A percentile compares a stretch with the other conserved stretches of the same genome.
Evolutionary conservation across 2,113 vertebrate species (phyloP).

Genomic region (Anser brachyrhynchus): DNA sequence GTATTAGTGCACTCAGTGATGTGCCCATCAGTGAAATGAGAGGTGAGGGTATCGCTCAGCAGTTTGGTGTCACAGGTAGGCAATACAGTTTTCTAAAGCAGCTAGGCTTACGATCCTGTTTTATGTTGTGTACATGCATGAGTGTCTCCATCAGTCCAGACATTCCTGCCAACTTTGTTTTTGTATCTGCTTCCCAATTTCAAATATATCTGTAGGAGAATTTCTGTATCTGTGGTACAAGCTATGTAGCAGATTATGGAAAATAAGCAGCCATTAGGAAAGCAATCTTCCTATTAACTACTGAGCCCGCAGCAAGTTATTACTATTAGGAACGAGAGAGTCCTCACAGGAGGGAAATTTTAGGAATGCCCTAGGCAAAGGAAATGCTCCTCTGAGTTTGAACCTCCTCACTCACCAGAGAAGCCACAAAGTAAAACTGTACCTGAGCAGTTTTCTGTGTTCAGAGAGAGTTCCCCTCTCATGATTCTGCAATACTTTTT

Average conservation of each 20-base stretch:
- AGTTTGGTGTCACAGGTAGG: not conserved
- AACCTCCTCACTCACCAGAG: not conserved
- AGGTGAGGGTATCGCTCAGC: not conserved
- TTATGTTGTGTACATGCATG: not conserved
- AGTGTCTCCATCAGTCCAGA: not conserved
- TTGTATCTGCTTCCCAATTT: not conserved
- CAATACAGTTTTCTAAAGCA: not conserved
- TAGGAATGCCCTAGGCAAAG: not conserved
- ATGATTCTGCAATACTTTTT: not conserved
- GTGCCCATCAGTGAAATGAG: not conserved
- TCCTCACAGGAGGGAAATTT: not conserved
- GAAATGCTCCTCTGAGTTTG: not conserved
- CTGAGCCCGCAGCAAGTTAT: not conserved
- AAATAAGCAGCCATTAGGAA: not conserved
- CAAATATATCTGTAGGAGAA: not conserved
- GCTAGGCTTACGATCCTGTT: not conserved
- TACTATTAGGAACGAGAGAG: not conserved
- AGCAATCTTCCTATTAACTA: not conserved
- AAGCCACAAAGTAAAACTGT: not conserved
- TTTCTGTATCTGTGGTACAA: not conserved
- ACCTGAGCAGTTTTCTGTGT: not conserved
- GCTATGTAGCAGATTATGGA: not conserved
- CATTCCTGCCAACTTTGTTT: not conserved
- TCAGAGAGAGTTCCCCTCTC: not conserved
- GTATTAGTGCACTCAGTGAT: not conserved